Base-by-base conservation (phyloP, 2,888 invertebrate genomes). In the Tethea ocularis region DNA sequence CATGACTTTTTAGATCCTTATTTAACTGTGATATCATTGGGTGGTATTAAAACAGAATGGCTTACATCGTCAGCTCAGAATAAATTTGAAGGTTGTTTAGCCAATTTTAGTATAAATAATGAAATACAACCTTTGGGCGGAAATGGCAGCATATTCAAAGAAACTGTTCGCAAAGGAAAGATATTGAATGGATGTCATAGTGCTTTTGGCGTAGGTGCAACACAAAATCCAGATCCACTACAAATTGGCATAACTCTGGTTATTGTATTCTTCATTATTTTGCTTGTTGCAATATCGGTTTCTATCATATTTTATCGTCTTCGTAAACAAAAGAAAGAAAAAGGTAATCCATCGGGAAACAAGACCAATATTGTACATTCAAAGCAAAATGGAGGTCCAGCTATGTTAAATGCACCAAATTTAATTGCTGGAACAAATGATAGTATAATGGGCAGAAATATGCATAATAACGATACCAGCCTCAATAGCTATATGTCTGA, bases 1-100 rank as follows among this genome's bases (percentile, higher is more conserved):
- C 98, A 98, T 80, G 97, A 98, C 81, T 98, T 98, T 80, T 94
- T 98, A 38, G 98, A 98, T 86, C 97, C 98, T 0, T 98, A 98
- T 79, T 89, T 99, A 56, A 97, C 97, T 0, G 94, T 95, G 5
- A 87, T 99, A 58, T 95, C 96, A 2, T 87, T 99, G 51, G 98
- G 98, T 51, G 97, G 97, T 10, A 95, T 95, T 0, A 94, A 95
- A 74, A 86, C 94, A 22, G 95, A 95, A 71, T 93, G 94, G 73
- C 93, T 96, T 68, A 93, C 94, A 51, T 93, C 94, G 60, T 78
- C 84, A 13, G 86, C 88, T 55, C 94, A 94, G 15, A 91, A 93
- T 81, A 96, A 94, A 70, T 98, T 98, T 80, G 96, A 96, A 87
- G 99, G 99, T 1, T 99, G 99, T 77, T 89, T 99, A 61, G 96